A percentile compares a stretch with the other conserved stretches of the same genome.
Evolutionary conservation across 1,140 invertebrate genomes (phyloP).

Genomic region (Himalopsyche phryganea): DNA sequence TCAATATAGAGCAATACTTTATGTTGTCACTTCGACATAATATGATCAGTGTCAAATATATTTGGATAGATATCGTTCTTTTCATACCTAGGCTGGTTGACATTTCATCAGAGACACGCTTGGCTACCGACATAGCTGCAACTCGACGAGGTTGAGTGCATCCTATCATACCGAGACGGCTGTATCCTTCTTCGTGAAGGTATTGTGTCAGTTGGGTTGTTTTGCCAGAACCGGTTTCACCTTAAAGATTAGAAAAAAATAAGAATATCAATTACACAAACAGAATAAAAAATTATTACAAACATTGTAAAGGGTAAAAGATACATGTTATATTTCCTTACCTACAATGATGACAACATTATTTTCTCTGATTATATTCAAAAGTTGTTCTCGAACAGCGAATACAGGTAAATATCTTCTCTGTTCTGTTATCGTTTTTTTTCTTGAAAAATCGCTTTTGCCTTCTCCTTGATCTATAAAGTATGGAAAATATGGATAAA

Average conservation of each 20-base stretch:
- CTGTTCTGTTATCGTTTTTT: conserved; percentile 84
- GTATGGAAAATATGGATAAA: not conserved
- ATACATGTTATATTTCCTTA: no score
- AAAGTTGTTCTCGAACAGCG: conserved; percentile 88
- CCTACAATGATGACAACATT: conserved; percentile 94
- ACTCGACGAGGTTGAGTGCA: conserved; percentile 93
- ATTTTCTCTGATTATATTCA: conserved; percentile 93
- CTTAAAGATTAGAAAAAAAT: no score
- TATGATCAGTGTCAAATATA: no score
- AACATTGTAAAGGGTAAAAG: no score
- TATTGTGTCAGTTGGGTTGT: conserved; percentile 99
- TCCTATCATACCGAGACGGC: conserved; percentile 88
- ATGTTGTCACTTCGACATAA: no score
- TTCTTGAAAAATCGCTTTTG: conserved; percentile 85
- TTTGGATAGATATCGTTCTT: no score
- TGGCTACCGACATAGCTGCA: conserved; percentile 98
- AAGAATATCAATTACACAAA: conserved; percentile 60
- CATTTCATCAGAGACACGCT: conserved; percentile 98
- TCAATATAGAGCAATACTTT: no score
- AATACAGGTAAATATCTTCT: conserved; percentile 93
- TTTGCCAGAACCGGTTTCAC: conserved; percentile 98
- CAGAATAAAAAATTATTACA: not conserved
- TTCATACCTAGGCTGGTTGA: conserved; percentile 69
- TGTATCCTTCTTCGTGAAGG: conserved; percentile 96
- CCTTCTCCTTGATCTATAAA: conserved; percentile 55